A percentile compares a stretch with the other conserved stretches of the same genome.
Conservation (phyloP, 2,888 invertebrate species). For the Hirtodrosophila confusa region DNA sequence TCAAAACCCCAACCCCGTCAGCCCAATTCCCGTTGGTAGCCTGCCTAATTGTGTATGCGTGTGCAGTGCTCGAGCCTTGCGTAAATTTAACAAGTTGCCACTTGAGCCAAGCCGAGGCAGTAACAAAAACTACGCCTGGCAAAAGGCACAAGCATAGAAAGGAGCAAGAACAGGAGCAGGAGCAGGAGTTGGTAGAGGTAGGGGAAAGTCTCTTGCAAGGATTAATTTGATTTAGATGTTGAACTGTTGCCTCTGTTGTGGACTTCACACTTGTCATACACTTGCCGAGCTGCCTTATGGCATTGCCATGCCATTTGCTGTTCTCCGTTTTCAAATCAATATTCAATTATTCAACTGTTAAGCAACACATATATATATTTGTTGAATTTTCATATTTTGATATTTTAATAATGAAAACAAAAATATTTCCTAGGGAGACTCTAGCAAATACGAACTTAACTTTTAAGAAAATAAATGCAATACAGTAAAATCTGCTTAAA, state of each 20-base stretch:
- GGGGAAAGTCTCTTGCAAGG: constrained; percentile 42
- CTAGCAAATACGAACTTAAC: no score
- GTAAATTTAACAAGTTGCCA: constrained; percentile 78
- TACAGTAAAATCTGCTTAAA: no score
- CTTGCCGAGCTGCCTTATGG: constrained; percentile 34
- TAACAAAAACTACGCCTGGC: constrained; percentile 52
- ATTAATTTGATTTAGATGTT: constrained; percentile 77
- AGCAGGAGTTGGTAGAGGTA: not conserved
- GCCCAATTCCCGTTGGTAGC: constrained; percentile 2
- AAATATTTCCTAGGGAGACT: no score
- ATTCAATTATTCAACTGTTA: no score
- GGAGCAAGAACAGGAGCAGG: not conserved
- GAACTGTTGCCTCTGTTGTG: constrained; percentile 50
- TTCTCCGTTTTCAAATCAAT: constrained; percentile 13
- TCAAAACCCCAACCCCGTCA: not conserved
- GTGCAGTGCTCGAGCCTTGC: constrained; percentile 69
- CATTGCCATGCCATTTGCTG: constrained; percentile 18
- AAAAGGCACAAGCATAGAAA: constrained; percentile 25
- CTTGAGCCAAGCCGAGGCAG: constrained; percentile 54
- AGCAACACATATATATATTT: no score
- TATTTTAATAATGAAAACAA: no score
- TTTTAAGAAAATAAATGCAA: no score
- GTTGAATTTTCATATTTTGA: no score
- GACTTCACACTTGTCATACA: constrained; percentile 56
- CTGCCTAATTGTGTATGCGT: constrained; percentile 75